Evolutionary conservation across 1,140 invertebrate species (phyloP), one percentile per base, ranked within the genome.

Genomic region (Choristoneura fumiferana): DNA sequence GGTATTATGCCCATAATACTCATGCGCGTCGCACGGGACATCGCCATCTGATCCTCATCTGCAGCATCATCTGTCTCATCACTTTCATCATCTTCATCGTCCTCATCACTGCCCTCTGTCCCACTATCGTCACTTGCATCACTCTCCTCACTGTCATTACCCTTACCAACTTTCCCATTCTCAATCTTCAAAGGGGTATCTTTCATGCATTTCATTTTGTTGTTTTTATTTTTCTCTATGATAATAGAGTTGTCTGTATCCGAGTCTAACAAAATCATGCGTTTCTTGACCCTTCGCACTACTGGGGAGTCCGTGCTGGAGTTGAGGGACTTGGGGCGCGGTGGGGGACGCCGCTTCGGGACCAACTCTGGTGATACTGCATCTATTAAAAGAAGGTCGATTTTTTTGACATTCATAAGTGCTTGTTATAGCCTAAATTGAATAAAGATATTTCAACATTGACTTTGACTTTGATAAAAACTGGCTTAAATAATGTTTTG

Each of bases 1-100:
- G 83, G 80, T 62, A 85, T 68, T 4, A 87, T 60, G 12, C 89
- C 89, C 75, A 88, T 87, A 29, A 90, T 90, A 52, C 87, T 89
- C 79, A 89, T 83, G 0, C 89, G 63, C 0, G 89, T 90, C 1
- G 86, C 87, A 33, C 87, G 70, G 0, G 86, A 89, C 74, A 89
- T 76, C 37, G 80, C 72, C 75, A 88, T 78, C 39, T 78, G 71
- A 37, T 87, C 81, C 35, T 89, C 87, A 63, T 87, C 76, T 4
- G 67, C 55, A 35, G 69, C 78, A 1, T 81, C 76, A 29, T 84
- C 76, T 35, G 52, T 54, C 52, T 60, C 57, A 43, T 62, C 37
- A n/a, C n/a, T n/a, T 39, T 64, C 60, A 38, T 58, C 49, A 17
- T 15, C 54, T 43, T 52, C 55, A 57, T 45, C 35, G 56, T 64